Base-by-base conservation (phyloP, 2,113 vertebrate genomes). In the Aptenodytes patagonicus region DNA sequence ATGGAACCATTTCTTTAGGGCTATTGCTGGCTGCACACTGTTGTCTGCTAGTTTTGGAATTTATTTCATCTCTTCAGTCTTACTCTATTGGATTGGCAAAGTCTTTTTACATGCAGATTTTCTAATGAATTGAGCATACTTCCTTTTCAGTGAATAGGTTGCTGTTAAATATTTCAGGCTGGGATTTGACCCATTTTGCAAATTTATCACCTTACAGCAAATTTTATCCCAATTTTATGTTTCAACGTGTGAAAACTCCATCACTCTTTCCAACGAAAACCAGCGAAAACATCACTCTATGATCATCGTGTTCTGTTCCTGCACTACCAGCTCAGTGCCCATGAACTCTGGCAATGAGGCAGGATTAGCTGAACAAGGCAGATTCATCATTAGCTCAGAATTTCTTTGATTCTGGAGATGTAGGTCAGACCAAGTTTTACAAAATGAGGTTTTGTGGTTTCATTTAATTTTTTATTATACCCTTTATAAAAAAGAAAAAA, bases 391-490 rank as follows among this genome's bases (percentile, higher is more conserved):
- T 65, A 85, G 49, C 54, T 93, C 81, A 69, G 65, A 95, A 89
- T 85, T 87, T 82, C 65, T 91, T 92, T 96, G 61, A 87, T 91
- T 95, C 73, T 69, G 57, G 49, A 2, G 1, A 80, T 90, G 40
- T 90, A 90, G 71, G 92, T 90, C 95, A 96, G 85, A 73, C 26
- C 32, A 65, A 69, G 9, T 73, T 87, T 94, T 90, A 76, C 26
- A 75, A 94, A 96, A 94, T 75, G 25, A 91, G 38, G 17, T 60
- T 92, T 88, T 80, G 46, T 75, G 46, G 46, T 86, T 93, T 92
- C 60, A 77, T 89, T 90, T 88, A 58, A 54, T 80, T 95, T 95
- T 96, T 96, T 54, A 83, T 94, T 90, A n/a, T 42, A 54, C 11
- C 3, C 25, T 64, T 13, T 61, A 36, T 32, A 46, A 85, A 83